Percentiles rank a stretch among this genome's conserved stretches.
Evolutionary conservation across 1,140 invertebrate species (phyloP).

Genomic region (Lepidurus apus): DNA sequence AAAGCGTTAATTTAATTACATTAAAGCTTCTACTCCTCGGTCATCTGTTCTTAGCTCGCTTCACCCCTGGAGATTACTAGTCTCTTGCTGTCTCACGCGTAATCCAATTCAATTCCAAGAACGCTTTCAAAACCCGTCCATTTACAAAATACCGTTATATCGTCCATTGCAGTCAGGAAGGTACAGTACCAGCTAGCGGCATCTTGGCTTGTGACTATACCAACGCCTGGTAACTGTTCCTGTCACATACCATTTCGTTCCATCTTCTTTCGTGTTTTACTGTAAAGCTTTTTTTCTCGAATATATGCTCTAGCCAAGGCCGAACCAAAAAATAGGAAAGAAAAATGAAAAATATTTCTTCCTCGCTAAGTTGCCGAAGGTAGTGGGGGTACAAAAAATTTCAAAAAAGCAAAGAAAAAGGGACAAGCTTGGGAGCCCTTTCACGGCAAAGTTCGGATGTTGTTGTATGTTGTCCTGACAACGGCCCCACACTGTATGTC

Average conservation of each 20-base stretch:
- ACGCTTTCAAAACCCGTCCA: neutral
- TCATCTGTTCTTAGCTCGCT: neutral
- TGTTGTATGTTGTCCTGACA: slow-evolving; percentile 18
- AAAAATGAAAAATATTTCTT: neutral
- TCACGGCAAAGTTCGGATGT: neutral
- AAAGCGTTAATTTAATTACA: neutral
- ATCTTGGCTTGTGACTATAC: neutral
- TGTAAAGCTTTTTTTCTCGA: neutral
- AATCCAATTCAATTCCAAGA: neutral
- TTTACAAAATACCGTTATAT: neutral
- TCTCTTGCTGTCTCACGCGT: slow-evolving; percentile 7
- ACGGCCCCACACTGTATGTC: neutral
- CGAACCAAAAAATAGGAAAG: neutral
- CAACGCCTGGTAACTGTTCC: neutral
- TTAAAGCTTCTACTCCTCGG: neutral
- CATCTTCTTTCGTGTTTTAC: neutral
- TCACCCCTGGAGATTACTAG: neutral
- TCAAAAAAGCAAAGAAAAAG: neutral
- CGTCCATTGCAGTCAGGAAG: neutral
- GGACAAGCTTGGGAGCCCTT: neutral
- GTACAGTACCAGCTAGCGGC: neutral
- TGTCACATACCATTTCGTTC: neutral
- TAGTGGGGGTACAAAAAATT: neutral
- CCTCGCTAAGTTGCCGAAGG: neutral
- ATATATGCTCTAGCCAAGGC: neutral